Evolutionary conservation across 2,113 vertebrate species (phyloP), one percentile per base, ranked within the genome.

Genomic region (Phocoena sinus): DNA sequence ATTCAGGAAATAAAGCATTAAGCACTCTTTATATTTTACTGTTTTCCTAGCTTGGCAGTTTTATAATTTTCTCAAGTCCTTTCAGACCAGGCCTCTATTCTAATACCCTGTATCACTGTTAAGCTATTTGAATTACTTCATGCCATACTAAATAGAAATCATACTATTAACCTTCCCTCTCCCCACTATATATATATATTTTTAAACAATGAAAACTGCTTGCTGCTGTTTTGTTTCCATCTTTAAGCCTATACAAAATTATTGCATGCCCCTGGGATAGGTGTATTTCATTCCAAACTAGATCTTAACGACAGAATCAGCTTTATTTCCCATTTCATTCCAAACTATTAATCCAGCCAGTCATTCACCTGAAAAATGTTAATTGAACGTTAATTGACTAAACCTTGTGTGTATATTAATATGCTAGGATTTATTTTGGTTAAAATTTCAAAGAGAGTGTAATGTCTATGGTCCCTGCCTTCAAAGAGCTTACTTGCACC

Each of bases 51-150:
- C 6, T 67, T 93, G 68, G 3, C 15, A 8, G 67, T 74, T 96
- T 96, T 93, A 84, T 47, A 79, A 91, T 96, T 91, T 95, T 67
- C 50, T 25, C 50, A 58, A 74, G 84, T 96, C 6, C 41, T 92
- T 80, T 88, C 25, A 90, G 60, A 77, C 18, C 20, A 14, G 2
- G 17, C 67, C 38, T 95, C 28, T 26, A 25, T 91, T 93, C 7
- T 96, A 89, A 91, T 93, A 89, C 68, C 44, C 33, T 38, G 33
- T 70, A 25, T 86, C 73, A 44, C 36, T 90, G 65, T 84, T 94
- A 65, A 50, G n/a, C 50, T 74, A 44, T 68, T 86, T 81, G 10
- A 77, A 8, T 88, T 80, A 67, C 58, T 94, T 89, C n/a, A 17
- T 74, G 31, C 26, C 1, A 23, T 68, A 60, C 13, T 36, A 70